These are phyloP conservation scores for Centropus bengalensis DNA, from an alignment of 2,113 vertebrate genomes.

Conservation along the genomic window DNA sequence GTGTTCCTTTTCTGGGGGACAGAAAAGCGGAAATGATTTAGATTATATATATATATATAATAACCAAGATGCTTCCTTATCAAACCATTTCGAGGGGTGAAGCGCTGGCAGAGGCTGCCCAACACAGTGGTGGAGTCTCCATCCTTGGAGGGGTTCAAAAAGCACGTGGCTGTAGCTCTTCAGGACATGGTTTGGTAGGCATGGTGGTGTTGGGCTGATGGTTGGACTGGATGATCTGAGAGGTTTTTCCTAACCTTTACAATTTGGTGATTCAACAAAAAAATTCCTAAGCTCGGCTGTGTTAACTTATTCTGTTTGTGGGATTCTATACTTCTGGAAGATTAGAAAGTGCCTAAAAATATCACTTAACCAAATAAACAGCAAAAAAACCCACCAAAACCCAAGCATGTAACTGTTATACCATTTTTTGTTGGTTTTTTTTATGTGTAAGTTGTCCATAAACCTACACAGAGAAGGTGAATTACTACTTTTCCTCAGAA, in stretches of 20 bases:
- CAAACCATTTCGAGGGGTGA: not conserved
- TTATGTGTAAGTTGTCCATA: not conserved
- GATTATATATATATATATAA: too few species aligned
- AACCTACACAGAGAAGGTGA: not conserved
- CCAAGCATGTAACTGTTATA: not conserved
- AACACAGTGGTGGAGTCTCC: too few species aligned
- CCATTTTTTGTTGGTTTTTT: not conserved
- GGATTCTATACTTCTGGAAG: not conserved
- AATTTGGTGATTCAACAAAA: not conserved
- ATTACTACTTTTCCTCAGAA: not conserved
- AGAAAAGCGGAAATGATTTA: not conserved
- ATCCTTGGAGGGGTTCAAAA: too few species aligned
- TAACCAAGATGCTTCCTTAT: not conserved
- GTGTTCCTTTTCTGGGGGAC: not conserved
- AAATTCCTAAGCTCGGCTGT: not conserved
- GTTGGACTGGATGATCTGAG: too few species aligned
- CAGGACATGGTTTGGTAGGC: too few species aligned
- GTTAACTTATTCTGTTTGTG: not conserved
- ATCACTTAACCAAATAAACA: not conserved
- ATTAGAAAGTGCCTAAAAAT: not conserved
- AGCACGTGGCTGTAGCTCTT: too few species aligned
- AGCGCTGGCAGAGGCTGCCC: too few species aligned
- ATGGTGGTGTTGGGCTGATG: too few species aligned
- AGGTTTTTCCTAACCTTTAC: too few species aligned
- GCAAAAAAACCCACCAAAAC: too few species aligned